A percentile compares a stretch with the other conserved stretches of the same genome.
Evolutionary conservation across 2,113 vertebrate species (phyloP).

Genomic region (Cephalopterus ornatus): DNA sequence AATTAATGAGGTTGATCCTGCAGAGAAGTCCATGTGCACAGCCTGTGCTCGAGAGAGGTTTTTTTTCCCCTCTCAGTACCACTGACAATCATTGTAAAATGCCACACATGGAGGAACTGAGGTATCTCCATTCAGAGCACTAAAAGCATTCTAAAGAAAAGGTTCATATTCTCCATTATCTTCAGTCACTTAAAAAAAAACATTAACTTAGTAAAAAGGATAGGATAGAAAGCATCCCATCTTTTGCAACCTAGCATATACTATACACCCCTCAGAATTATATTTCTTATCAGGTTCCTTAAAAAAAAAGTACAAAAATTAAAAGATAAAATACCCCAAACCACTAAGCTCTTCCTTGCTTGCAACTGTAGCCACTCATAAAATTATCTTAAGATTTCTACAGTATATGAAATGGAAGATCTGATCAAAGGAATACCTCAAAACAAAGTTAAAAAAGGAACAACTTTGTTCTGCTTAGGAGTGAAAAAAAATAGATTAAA

Average conservation of each 20-base stretch:
- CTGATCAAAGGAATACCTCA: conserved; percentile 20
- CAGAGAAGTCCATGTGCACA: neutral
- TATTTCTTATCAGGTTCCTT: neutral
- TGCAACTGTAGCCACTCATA: neutral
- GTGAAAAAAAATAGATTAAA: neutral
- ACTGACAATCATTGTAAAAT: neutral
- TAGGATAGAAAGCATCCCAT: neutral
- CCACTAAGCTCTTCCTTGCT: neutral
- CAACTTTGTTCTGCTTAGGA: neutral
- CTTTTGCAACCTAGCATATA: neutral
- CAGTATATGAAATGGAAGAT: conserved; percentile 13
- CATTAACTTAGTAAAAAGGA: neutral
- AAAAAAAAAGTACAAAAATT: neutral
- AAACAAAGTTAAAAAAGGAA: conserved; percentile 1
- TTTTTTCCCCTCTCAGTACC: neutral
- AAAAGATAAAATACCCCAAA: neutral
- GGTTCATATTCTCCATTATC: neutral
- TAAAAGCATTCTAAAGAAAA: neutral
- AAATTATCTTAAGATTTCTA: conserved; percentile 27
- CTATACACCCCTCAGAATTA: neutral
- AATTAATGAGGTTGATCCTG: neutral
- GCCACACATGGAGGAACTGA: rapidly evolving
- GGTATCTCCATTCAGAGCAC: neutral
- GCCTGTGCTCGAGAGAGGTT: neutral
- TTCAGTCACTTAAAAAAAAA: neutral